phyloP scores from a whole-genome alignment of 2,797 vertebrate genomes.

The Lutjanus argentimaculatus region DNA sequence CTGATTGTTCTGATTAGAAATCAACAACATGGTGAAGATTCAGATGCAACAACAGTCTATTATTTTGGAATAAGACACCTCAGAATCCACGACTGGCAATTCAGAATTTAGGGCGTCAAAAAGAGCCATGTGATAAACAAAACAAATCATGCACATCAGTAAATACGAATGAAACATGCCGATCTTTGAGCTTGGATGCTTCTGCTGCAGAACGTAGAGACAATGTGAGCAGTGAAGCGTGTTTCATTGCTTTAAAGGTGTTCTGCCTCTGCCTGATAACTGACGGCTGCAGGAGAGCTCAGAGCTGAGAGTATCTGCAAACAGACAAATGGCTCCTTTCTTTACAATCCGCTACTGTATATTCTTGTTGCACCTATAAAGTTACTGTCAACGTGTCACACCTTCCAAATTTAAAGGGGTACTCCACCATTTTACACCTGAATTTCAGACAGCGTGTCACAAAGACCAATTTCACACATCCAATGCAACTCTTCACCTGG shows the following conservation, averaged over 20 bases:
- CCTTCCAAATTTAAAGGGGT: neutral
- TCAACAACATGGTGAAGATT: neutral
- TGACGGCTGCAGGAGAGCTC: too few species aligned
- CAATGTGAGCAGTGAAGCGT: neutral
- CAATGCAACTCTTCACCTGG: too few species aligned
- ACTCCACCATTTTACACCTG: neutral
- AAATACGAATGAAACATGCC: neutral
- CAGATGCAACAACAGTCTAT: neutral
- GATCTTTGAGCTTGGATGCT: neutral
- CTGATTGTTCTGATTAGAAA: neutral
- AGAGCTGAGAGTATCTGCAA: neutral
- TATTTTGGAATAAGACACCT: neutral
- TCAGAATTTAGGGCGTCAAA: neutral
- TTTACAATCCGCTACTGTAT: neutral
- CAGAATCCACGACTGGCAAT: neutral
- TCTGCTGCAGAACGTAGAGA: neutral
- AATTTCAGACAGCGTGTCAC: neutral
- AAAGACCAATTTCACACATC: neutral
- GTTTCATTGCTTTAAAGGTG: neutral
- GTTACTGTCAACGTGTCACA: too few species aligned
- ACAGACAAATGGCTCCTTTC: neutral
- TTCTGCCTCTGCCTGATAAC: slow-evolving; percentile 2
- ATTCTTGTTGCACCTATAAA: neutral
- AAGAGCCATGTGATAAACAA: neutral
- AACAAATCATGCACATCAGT: neutral